phyloP scores from a whole-genome alignment of 2,113 vertebrate genomes.

The Notothenia rossii region DNA sequence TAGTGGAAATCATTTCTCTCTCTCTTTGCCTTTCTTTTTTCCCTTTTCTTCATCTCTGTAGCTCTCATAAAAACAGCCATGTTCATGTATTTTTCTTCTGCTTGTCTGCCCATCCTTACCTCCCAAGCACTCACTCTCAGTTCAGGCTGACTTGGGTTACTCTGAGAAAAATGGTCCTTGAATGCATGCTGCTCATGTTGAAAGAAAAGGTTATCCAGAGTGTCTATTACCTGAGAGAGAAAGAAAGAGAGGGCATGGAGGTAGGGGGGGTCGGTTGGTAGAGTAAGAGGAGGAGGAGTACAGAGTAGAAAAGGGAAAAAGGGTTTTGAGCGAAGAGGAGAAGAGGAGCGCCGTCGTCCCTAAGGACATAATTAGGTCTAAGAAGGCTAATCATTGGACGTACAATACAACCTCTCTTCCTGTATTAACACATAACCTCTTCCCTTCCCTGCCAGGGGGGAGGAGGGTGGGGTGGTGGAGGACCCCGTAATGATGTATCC shows the following conservation, averaged over 20 bases:
- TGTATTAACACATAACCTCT: conserved; percentile 77
- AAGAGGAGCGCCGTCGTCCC: conserved; percentile 74
- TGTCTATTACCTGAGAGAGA: conserved; percentile 52
- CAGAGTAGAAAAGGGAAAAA: conserved; percentile 16
- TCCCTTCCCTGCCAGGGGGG: conserved; percentile 57
- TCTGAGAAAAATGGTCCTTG: conserved; percentile 18
- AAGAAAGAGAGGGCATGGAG: not conserved
- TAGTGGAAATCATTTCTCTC: conserved; percentile 64
- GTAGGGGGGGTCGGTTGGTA: conserved; percentile 6
- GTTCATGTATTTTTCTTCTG: conserved; percentile 28
- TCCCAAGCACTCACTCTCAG: conserved; percentile 2
- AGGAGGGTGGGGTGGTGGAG: conserved; percentile 55
- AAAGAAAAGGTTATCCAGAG: conserved; percentile 35
- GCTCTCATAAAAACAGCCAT: conserved; percentile 46
- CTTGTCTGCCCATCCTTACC: conserved; percentile 27
- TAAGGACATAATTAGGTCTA: conserved; percentile 87
- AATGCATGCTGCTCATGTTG: conserved; percentile 31
- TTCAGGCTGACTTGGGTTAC: conserved; percentile 41
- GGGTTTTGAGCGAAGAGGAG: conserved; percentile 76
- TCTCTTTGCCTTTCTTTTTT: not conserved
- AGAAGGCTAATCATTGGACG: conserved; percentile 85
- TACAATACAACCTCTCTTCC: conserved; percentile 85
- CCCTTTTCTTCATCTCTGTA: conserved; percentile 27
- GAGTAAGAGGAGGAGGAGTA: conserved; percentile 14
- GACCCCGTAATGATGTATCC: conserved; percentile 86